phyloP scores from a whole-genome alignment of 2,888 invertebrate genomes.

The Ceratothoa steindachneri region DNA sequence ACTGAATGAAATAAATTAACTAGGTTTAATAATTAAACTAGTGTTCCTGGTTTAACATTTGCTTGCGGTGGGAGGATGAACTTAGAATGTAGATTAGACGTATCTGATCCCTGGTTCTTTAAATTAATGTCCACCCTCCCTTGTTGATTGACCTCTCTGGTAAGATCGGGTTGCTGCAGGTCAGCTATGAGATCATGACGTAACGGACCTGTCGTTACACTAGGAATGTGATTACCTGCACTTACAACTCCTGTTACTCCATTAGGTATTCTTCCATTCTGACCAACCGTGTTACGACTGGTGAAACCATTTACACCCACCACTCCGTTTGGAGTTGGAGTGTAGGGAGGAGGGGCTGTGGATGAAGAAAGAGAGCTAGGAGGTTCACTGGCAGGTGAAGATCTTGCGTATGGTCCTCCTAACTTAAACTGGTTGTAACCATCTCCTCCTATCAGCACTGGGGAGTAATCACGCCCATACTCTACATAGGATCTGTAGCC shows the following conservation, averaged over 20 bases:
- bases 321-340: conserved; percentile 25
- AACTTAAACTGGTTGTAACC: conserved; percentile 34
- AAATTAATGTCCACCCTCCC: background rate
- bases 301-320: background rate
- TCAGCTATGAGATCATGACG: background rate
- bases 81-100: background rate
- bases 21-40: background rate
- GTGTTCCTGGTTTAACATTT: background rate
- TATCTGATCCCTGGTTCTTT: background rate
- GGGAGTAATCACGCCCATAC: conserved; percentile 81
- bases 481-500: conserved; percentile 85
- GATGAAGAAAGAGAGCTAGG: conserved; percentile 41
- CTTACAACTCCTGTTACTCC: background rate
- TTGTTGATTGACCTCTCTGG: background rate
- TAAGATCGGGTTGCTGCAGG: background rate
- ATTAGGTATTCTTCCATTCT: background rate
- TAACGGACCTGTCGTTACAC: background rate
- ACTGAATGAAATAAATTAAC: background rate
- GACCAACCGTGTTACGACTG: background rate
- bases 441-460: conserved; percentile 52
- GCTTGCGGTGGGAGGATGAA: background rate
- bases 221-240: background rate
- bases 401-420: conserved; percentile 38
- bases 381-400: conserved; percentile 37
- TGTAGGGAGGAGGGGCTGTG: conserved; percentile 42